Evolutionary conservation across 2,113 vertebrate genomes (phyloP), one percentile per base, ranked within the genome.

Genomic region (Lonchura striata): DNA sequence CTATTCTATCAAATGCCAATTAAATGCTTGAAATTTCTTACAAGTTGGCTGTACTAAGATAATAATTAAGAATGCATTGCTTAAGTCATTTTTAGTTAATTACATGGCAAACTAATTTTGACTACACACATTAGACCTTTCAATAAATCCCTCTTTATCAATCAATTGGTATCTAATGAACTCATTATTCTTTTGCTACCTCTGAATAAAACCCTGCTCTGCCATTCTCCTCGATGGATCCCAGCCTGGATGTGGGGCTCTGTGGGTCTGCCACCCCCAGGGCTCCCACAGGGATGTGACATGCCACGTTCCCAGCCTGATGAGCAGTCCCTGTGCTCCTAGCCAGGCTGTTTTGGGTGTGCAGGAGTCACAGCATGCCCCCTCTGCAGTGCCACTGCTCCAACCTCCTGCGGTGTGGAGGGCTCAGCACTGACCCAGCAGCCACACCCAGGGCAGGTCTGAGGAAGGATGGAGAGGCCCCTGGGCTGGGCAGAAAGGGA

Each of bases 1-100:
- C 97, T 98, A 97, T 98, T 98, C 97, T 97, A 97, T 97, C 98
- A 98, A 98, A 97, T 97, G 98, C 97, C 98, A 98, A 97, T 98
- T 98, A 98, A 97, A 96, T 95, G 97, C 97, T 97, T 97, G 97
- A 97, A 95, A 97, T 97, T 97, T 96, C 95, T 97, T 97, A 96
- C 95, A 96, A 83, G 91, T 96, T 92, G 95, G 96, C 95, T 97
- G 78, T 92, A 96, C 95, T 70, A 92, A 96, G 94, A 97, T 96
- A 97, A 96, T 96, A 95, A 97, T 98, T 98, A 98, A 97, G 94
- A 97, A 95, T 97, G 97, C 96, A 96, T 88, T 91, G 95, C 96
- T 86, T 95, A 97, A 98, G 95, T 97, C 47, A 77, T 96, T 97
- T 96, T 96, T 95, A 96, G 96, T 97, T 98, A 97, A 97, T 97